Evolutionary conservation across 2,888 invertebrate genomes (phyloP), one percentile per base, ranked within the genome.

Genomic region (Napeogenes inachia): DNA sequence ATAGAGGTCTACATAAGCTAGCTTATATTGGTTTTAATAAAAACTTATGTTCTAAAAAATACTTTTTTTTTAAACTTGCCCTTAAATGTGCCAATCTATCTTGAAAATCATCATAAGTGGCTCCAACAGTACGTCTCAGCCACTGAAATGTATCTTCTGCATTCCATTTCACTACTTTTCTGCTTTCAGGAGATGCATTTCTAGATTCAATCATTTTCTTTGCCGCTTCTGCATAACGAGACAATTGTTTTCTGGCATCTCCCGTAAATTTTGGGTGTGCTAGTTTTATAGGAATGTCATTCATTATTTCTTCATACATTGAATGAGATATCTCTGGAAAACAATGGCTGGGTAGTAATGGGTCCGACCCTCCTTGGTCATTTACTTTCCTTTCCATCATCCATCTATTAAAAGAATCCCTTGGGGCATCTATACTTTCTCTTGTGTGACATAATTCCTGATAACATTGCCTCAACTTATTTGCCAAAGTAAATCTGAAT

Each of bases 131-230:
- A 76, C 96, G 93, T 78, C 98, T 92, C 57, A 99, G 84, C 98
- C 98, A 99, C 73, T 97, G 96, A 84, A 99, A 98, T 33, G 98
- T 98, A 75, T 99, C 98, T 78, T 99, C 98, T 0, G 98, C 98
- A 89, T 98, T 98, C 99, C 99, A 99, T 82, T 98, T 99, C 0
- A 99, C 98, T 13, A 98, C 96, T 89, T 99, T 99, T 67, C 99
- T 92, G 78, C 98, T 97, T 80, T 98, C 98, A 0, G 97, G 94
- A 35, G 97, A 96, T 8, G 96, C 95, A 81, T 97, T 97, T 73
- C 98, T 94, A 6, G 97, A 96, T 85, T 98, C 99, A 72, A 99
- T 98, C 91, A 98, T 97, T 84, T 97, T 96, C 80, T 98, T 98
- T 2, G 99, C 98, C 13, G 98, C 98, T 85, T 99, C 98, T 0